Evolutionary conservation across 2,113 vertebrate genomes (phyloP).

Genomic region (Atlantisia rogersi): DNA sequence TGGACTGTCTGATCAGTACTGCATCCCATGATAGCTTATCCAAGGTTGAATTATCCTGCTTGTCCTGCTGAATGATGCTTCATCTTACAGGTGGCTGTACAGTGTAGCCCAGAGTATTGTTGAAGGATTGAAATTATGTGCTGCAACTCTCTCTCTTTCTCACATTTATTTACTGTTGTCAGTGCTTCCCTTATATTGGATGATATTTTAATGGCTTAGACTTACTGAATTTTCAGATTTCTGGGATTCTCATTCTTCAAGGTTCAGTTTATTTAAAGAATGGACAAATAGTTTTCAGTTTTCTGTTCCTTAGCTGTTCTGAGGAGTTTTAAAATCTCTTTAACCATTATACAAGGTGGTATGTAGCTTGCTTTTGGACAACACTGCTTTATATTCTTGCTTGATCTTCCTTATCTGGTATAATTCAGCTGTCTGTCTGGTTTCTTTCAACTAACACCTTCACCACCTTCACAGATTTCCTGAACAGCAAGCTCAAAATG

Average conservation of each 20-base stretch:
- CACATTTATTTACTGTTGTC: neutral
- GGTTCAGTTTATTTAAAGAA: neutral
- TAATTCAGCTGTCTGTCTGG: constrained; percentile 4
- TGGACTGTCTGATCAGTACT: neutral
- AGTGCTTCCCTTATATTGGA: neutral
- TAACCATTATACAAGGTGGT: neutral
- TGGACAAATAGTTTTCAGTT: neutral
- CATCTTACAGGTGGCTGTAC: neutral
- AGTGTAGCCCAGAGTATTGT: neutral
- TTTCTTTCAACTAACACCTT: neutral
- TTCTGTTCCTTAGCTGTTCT: neutral
- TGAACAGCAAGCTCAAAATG: neutral
- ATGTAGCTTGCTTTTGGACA: neutral
- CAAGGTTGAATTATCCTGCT: neutral
- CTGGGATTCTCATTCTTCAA: neutral
- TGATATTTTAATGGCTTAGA: neutral
- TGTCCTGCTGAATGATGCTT: neutral
- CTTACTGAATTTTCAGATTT: neutral
- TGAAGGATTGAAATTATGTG: neutral
- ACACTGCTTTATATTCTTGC: neutral
- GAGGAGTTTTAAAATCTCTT: neutral
- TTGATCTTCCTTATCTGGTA: neutral
- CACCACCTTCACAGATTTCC: neutral
- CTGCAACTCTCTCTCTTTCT: neutral
- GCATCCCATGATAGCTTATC: neutral